Evolutionary conservation across 2,797 vertebrate species (phyloP).

Genomic region (Nyctibius grandis): DNA sequence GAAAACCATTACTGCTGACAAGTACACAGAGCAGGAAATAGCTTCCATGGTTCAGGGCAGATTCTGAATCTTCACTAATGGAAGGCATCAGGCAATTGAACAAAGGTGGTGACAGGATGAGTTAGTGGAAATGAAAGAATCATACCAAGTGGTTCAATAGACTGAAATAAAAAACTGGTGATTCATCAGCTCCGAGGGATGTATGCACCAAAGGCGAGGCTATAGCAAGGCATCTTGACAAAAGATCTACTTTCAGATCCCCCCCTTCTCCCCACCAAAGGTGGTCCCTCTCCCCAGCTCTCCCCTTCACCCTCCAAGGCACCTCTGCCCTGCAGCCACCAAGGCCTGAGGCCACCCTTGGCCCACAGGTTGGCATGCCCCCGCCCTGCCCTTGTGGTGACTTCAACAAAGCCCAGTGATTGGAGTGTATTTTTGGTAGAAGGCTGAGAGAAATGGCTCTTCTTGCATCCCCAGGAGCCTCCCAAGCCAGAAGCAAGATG

Average conservation of each 20-base stretch:
- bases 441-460: rapidly evolving
- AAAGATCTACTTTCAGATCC: background rate
- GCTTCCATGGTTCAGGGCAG: background rate
- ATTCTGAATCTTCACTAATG: background rate
- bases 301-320: too few species aligned
- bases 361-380: rapidly evolving
- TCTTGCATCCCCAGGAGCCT: too few species aligned
- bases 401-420: rapidly evolving
- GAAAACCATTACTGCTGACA: slow-evolving; percentile 3
- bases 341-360: too few species aligned
- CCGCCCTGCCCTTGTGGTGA: rapidly evolving
- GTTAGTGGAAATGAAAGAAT: background rate
- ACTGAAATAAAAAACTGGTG: background rate
- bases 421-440: rapidly evolving
- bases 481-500: background rate
- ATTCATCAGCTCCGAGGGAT: background rate
- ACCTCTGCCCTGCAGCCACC: background rate
- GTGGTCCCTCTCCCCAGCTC: background rate
- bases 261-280: background rate
- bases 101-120: background rate
- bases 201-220: background rate
- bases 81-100: background rate
- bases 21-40: background rate
- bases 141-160: background rate
- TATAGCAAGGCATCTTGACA: background rate